Conservation (phyloP, 92 coral and sea anemone genomes). For the Montipora capitata region DNA sequence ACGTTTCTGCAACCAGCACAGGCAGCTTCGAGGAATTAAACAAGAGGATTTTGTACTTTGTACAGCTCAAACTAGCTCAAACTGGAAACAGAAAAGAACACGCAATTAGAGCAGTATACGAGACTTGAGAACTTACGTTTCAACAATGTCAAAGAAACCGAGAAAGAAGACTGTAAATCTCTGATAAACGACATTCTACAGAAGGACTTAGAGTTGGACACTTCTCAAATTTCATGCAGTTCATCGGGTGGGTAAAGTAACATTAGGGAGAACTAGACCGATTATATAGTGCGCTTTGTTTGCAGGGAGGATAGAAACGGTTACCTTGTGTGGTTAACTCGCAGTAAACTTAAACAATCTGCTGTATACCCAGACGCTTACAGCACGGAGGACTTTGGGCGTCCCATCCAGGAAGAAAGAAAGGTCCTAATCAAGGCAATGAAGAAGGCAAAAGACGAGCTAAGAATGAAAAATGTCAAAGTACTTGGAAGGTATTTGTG, state of each 20-base stretch:
- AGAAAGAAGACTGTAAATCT: not conserved
- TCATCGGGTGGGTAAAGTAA: no score
- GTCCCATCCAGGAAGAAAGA: constrained; percentile 1
- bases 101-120: constrained; percentile 11
- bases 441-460: not conserved
- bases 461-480: not conserved
- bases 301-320: not conserved
- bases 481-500: constrained; percentile 2
- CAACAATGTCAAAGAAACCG: not conserved
- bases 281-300: not conserved
- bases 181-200: no score
- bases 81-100: not conserved
- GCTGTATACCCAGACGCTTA: not conserved
- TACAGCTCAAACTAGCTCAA: not conserved
- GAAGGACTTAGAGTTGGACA: no score
- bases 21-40: not conserved
- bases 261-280: no score
- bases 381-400: not conserved
- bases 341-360: not conserved
- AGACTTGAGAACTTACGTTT: not conserved
- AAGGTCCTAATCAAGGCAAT: not conserved
- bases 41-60: not conserved
- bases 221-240: no score
- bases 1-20: not conserved
- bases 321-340: not conserved